These are phyloP conservation scores for Hylaeus volcanicus DNA, from an alignment of 1,140 invertebrate species.

Conservation along the genomic window DNA sequence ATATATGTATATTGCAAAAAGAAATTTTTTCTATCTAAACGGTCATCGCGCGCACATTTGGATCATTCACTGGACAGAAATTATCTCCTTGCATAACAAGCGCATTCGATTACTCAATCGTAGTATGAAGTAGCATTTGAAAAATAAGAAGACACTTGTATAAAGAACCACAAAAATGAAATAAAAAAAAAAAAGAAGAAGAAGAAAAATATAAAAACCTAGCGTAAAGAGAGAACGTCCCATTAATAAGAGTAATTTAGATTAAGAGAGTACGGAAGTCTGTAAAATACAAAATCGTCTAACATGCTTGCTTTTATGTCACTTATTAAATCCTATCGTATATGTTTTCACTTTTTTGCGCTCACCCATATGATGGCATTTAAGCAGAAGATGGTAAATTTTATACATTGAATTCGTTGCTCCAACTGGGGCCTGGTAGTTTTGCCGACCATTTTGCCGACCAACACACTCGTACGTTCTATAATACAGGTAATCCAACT, in stretches of 20 bases:
- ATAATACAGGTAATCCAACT: background rate
- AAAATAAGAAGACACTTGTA: background rate
- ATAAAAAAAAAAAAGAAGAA: background rate
- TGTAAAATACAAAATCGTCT: background rate
- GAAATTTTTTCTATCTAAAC: background rate
- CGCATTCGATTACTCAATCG: background rate
- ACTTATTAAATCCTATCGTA: too few species aligned
- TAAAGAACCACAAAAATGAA: background rate
- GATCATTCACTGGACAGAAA: background rate
- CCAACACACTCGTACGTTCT: background rate
- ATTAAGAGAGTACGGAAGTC: too few species aligned
- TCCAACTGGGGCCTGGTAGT: constrained; percentile 81
- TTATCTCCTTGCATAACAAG: too few species aligned
- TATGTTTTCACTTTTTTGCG: constrained; percentile 46
- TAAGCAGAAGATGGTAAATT: constrained; percentile 87
- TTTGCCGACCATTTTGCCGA: constrained; percentile 72
- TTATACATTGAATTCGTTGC: constrained; percentile 85
- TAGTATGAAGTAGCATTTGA: background rate
- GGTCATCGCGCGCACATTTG: too few species aligned
- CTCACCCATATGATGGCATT: constrained; percentile 87
- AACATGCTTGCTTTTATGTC: background rate
- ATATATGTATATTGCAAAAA: constrained; percentile 25
- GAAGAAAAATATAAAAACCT: background rate
- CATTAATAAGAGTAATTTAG: too few species aligned
- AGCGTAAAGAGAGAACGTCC: too few species aligned